phyloP scores from a whole-genome alignment of 2,888 invertebrate genomes.

The Entomobrya proxima region DNA sequence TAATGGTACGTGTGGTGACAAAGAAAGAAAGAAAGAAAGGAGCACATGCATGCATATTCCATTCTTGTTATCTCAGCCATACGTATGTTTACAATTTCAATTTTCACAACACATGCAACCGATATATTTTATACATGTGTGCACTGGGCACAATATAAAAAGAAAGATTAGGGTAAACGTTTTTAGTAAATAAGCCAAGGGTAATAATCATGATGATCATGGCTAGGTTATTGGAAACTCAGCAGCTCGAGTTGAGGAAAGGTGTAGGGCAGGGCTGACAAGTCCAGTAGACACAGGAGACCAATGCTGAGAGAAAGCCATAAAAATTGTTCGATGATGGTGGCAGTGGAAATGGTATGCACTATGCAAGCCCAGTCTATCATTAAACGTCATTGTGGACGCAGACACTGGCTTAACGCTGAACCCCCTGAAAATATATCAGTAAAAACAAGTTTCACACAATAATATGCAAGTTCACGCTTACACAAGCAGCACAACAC shows the following conservation, averaged over 20 bases:
- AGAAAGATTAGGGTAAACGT: too few relatives aligned
- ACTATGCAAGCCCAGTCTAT: background rate
- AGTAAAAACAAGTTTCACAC: slow-evolving; percentile 4
- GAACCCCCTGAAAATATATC: background rate
- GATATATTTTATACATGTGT: too few relatives aligned
- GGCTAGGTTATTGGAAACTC: too few relatives aligned
- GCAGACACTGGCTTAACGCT: background rate
- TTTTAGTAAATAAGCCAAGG: too few relatives aligned
- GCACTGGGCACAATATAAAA: too few relatives aligned
- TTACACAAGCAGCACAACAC: background rate
- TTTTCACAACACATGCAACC: background rate
- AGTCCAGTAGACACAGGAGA: background rate
- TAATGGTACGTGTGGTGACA: background rate
- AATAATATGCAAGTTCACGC: background rate
- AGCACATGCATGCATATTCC: background rate
- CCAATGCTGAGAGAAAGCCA: slow-evolving; percentile 55
- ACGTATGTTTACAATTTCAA: background rate
- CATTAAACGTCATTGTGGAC: background rate
- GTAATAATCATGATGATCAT: too few relatives aligned
- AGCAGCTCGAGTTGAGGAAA: too few relatives aligned
- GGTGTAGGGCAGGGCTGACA: slow-evolving; percentile 6
- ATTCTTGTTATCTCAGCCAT: background rate
- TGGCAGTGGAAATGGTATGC: background rate
- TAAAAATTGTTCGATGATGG: slow-evolving; percentile 48
- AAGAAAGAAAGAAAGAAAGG: background rate